Base-by-base conservation (phyloP, 92 coral and sea anemone species). In the Epizoanthus fatuus region DNA sequence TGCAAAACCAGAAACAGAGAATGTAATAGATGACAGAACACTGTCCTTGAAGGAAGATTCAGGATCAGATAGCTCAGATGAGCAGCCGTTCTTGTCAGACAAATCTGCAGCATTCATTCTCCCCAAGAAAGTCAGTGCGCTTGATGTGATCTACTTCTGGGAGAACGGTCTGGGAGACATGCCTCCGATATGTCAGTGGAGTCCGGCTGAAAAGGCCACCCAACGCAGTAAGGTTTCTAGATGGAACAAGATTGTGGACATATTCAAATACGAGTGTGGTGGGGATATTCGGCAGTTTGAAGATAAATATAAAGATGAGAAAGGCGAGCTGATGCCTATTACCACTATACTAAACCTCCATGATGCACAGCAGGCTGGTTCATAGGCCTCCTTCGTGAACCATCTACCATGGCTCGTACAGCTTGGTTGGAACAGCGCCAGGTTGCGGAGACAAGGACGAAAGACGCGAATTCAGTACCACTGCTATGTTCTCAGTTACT, bases 151-250 rank as follows among this genome's bases (percentile, higher is more conserved):
- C 67, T 97, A 95, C 75, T 81, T 97, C 81, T 97, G 99, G 99
- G 99, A 97, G 81, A 90, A 95, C 76, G 99, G 99, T 37, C 86
- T 95, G 37, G 95, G 94, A 9, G 98, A 97, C 54, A 95, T 97
- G 94, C 99, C 99, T 0, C 99, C 99, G 20, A 94, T 97, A 22
- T 95, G 95, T 32, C 96, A 94, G 63, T 97, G 99, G 99, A 87
- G 98, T 6, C 86, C 99, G 10, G 82, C 96, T 14, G 98, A 97
- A 86, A 95, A 94, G 63, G 91, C 96, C 5, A 89, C 98, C 13
- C 98, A 97, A 72, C 87, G 97, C 9, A 97, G 98, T 72, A 97
- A 97, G 86, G 91, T 97, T n/a, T 97, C 98, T 51, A 94, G 99
- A 42, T 97, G 99, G 99, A 92, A 94, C 80, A 97, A 97, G 75